These are phyloP conservation scores for Apamea anceps DNA, from an alignment of 2,888 invertebrate genomes.

Conservation along the genomic window DNA sequence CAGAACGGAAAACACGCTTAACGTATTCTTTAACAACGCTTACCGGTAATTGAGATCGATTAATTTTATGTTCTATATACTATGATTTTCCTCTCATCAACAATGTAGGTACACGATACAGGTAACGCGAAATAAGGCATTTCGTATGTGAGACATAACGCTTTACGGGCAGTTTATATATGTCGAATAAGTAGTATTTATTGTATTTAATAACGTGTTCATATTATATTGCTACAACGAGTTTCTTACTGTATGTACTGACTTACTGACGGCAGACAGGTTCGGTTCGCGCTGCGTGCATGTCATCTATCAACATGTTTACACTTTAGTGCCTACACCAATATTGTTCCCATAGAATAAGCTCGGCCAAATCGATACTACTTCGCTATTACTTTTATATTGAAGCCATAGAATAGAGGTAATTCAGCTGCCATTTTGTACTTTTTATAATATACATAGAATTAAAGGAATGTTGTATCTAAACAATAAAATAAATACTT, in stretches of 20 bases:
- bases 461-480: slow-evolving; percentile 75
- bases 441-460: slow-evolving; percentile 71
- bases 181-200: slow-evolving; percentile 49
- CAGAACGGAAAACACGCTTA: slow-evolving; percentile 77
- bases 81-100: slow-evolving; percentile 83
- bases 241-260: slow-evolving; percentile 59
- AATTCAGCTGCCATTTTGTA: slow-evolving; percentile 86
- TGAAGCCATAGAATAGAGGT: slow-evolving; percentile 74
- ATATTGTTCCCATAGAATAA: slow-evolving; percentile 89
- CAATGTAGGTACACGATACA: slow-evolving; percentile 87
- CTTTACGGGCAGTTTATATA: slow-evolving; percentile 74
- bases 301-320: slow-evolving; percentile 73
- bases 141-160: slow-evolving; percentile 76
- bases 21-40: slow-evolving; percentile 83
- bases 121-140: slow-evolving; percentile 90
- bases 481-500: slow-evolving; percentile 74
- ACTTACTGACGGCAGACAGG: slow-evolving; percentile 72
- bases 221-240: slow-evolving; percentile 64
- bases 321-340: slow-evolving; percentile 77
- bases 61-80: slow-evolving; percentile 86
- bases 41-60: slow-evolving; percentile 89
- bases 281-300: slow-evolving; percentile 77
- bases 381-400: slow-evolving; percentile 69
- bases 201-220: slow-evolving; percentile 57
- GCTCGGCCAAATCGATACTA: slow-evolving; percentile 84